Base-by-base conservation (phyloP, 2,113 vertebrate species). In the Propithecus coquereli region DNA sequence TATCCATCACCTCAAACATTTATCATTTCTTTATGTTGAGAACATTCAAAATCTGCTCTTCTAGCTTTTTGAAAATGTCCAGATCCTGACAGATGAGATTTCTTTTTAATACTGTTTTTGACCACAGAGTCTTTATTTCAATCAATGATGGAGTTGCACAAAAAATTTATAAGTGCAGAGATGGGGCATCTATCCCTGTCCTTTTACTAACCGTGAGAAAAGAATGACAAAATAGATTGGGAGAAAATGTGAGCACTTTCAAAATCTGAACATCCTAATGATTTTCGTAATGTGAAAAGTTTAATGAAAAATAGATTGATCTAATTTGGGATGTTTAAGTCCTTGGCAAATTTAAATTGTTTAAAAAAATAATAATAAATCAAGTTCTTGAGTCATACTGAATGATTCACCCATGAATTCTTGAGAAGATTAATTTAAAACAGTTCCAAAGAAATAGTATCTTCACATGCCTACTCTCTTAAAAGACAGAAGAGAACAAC, bases 371-470 rank as follows among this genome's bases (percentile, higher is more conserved):
- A 97, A 87, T 97, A 96, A 98, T 97, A 97, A 97, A 92, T 70
- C 90, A 94, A 96, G 92, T 66, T 95, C 87, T 96, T 98, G 97
- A 98, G 94, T 98, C 97, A 98, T 97, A 66, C 74, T 52, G 84
- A 97, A 90, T 98, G 97, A 98, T 97, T 98, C 97, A 98, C 84
- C 83, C 96, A 91, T 92, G 96, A 94, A 94, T 97, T 98, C 96
- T 94, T 95, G 83, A 96, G 88, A 82, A 71, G 89, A 94, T 98
- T 98, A 97, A 98, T 97, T 97, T 97, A 95, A 97, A 97, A 97
- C 94, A 83, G 57, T 66, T 97, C 90, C 87, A 96, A 93, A 97
- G 93, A 94, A 94, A 93, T 80, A 93, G 27, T 92, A 94, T 92
- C 70, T 94, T 96, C 59, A 86, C 63, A 89, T 94, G 86, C 85